A percentile compares a stretch with the other conserved stretches of the same genome.
Evolutionary conservation across 2,113 vertebrate genomes (phyloP).

Genomic region (Passer montanus): DNA sequence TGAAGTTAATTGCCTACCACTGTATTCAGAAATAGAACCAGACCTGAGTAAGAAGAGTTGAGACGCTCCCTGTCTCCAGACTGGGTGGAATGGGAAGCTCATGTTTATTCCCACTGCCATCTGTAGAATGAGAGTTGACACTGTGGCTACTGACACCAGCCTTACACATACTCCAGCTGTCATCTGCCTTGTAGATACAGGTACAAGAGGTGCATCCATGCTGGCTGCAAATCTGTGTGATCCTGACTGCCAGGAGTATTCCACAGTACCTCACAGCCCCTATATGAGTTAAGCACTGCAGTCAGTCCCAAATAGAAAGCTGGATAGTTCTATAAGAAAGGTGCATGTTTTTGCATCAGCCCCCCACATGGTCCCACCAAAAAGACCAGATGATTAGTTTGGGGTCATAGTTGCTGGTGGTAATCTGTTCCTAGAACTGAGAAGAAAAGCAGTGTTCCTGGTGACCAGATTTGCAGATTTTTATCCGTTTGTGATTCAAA

Average conservation of each 20-base stretch:
- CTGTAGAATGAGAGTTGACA: not conserved
- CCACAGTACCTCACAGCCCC: not conserved
- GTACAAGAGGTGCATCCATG: not conserved
- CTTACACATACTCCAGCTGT: not conserved
- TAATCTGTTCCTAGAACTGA: not conserved
- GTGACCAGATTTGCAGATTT: not conserved
- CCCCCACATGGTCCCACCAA: not conserved
- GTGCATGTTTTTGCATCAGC: not conserved
- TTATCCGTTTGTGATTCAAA: not conserved
- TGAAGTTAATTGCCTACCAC: not conserved
- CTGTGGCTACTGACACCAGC: not conserved
- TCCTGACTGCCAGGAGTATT: not conserved
- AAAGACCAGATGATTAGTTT: not conserved
- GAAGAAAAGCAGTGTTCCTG: not conserved
- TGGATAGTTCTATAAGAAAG: not conserved
- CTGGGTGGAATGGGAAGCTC: not conserved
- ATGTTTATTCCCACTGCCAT: not conserved
- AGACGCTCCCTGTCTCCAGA: not conserved
- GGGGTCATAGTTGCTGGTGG: not conserved
- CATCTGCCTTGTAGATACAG: not conserved
- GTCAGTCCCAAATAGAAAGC: not conserved
- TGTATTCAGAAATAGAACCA: not conserved
- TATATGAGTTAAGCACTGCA: fast-evolving
- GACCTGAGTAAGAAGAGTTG: not conserved
- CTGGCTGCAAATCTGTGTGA: not conserved